Conservation (phyloP, 2,113 vertebrate species). For the Eulacestoma nigropectus region DNA sequence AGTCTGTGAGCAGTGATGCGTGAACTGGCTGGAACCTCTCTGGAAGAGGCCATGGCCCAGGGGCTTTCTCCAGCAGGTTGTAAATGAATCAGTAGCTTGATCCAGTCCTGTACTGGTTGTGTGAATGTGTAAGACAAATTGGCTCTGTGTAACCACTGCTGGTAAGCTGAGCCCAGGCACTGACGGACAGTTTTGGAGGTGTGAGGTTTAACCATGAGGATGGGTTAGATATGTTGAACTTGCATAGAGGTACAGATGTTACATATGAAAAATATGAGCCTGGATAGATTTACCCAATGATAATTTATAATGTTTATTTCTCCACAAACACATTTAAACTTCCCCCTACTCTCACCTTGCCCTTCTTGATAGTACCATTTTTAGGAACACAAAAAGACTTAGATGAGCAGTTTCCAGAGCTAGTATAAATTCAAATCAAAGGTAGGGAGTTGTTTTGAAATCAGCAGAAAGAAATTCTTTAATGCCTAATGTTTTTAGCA, state of each 20-base stretch:
- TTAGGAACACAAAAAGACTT: neutral
- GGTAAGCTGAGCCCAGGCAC: fast-evolving
- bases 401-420: neutral
- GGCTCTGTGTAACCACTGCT: fast-evolving
- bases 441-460: neutral
- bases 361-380: neutral
- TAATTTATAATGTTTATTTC: neutral
- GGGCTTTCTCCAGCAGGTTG: fast-evolving
- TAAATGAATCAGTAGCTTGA: fast-evolving
- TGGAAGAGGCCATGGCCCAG: fast-evolving
- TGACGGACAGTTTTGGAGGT: fast-evolving
- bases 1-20: neutral
- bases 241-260: neutral
- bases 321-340: fast-evolving
- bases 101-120: fast-evolving
- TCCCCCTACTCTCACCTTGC: fast-evolving
- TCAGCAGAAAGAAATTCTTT: neutral
- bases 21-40: fast-evolving
- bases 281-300: neutral
- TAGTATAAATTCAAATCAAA: neutral
- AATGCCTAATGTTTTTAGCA: neutral
- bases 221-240: neutral
- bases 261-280: neutral
- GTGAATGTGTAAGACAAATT: neutral
- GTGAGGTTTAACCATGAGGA: neutral